phyloP scores from a whole-genome alignment of 1,140 invertebrate genomes.

The Cepaea nemoralis region DNA sequence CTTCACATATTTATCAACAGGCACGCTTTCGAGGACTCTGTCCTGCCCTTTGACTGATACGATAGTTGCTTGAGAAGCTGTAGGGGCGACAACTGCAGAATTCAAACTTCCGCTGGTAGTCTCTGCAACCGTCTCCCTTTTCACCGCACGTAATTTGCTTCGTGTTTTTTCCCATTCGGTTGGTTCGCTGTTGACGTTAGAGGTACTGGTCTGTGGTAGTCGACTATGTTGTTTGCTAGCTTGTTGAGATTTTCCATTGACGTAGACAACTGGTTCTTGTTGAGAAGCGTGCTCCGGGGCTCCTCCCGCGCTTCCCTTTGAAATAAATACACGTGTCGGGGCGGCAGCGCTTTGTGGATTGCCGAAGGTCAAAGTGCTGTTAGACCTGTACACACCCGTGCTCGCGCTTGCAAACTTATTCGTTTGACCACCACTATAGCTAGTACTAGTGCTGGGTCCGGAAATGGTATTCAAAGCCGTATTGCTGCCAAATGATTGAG shows the following conservation, averaged over 20 bases:
- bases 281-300: background rate
- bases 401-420: background rate
- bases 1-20: background rate
- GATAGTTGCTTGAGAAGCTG: background rate
- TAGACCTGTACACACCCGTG: slow-evolving; percentile 5
- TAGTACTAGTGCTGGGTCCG: background rate
- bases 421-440: background rate
- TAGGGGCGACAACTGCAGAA: slow-evolving; percentile 16
- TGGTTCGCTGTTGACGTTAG: background rate
- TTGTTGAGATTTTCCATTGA: slow-evolving; percentile 25
- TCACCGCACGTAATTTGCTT: background rate
- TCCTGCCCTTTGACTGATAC: background rate
- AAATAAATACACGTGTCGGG: background rate
- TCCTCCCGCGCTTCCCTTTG: background rate
- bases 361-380: slow-evolving; percentile 15
- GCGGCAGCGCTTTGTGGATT: background rate
- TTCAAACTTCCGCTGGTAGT: background rate
- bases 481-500: slow-evolving; percentile 42
- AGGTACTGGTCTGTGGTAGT: background rate
- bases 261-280: background rate
- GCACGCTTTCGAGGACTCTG: background rate
- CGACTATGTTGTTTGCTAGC: background rate
- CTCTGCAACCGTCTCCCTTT: slow-evolving; percentile 3
- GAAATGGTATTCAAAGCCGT: background rate
- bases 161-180: slow-evolving; percentile 9